These are phyloP conservation scores for Cisticola juncidis DNA, from an alignment of 2,113 vertebrate species.

Conservation along the genomic window DNA sequence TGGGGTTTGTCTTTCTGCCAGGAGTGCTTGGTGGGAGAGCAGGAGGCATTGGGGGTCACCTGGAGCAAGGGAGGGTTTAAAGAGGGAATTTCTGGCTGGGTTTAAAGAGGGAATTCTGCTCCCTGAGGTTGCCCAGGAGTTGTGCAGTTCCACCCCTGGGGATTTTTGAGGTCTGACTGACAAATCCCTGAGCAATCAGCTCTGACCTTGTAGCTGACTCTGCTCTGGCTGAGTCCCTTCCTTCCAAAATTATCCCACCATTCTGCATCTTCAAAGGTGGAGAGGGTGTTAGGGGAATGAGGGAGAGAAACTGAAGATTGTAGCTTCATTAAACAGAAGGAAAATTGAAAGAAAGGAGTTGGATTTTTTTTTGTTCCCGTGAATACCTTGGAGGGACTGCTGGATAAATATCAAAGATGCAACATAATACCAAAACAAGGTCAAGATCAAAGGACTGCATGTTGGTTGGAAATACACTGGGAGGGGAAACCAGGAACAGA, in stretches of 20 bases:
- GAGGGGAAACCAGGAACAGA: background rate
- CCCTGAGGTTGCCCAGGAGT: background rate
- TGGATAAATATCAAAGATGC: constrained; percentile 7
- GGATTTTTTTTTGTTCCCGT: background rate
- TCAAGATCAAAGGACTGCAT: constrained; percentile 24
- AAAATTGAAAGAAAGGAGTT: background rate
- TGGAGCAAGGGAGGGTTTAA: background rate
- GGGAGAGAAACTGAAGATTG: background rate
- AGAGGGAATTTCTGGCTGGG: background rate
- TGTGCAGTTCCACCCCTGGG: background rate
- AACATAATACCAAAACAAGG: constrained; percentile 17
- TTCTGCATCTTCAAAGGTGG: background rate
- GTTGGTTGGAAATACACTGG: background rate
- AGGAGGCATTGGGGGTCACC: rapidly evolving
- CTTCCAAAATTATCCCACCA: background rate
- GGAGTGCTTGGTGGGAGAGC: background rate
- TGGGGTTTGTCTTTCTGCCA: background rate
- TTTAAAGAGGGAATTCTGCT: background rate
- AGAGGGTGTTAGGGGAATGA: background rate
- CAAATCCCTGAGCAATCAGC: background rate
- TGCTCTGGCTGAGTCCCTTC: background rate
- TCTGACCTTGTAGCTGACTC: background rate
- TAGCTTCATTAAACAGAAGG: background rate
- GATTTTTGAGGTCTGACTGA: background rate
- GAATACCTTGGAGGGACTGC: background rate